Evolutionary conservation across 2,113 vertebrate genomes (phyloP).

Genomic region (Hystrix cristata): DNA sequence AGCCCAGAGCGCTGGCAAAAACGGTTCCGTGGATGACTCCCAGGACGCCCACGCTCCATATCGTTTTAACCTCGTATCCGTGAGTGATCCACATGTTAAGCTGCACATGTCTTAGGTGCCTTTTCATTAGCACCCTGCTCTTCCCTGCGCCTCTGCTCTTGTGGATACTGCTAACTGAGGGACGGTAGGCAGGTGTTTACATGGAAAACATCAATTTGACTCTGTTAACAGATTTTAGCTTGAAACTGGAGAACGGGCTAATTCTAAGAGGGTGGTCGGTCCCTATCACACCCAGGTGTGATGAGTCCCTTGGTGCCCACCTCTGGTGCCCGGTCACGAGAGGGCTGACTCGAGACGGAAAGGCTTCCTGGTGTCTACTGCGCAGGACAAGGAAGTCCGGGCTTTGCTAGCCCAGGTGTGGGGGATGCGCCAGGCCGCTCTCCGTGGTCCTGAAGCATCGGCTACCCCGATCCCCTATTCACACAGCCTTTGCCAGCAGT

Average conservation of each 20-base stretch:
- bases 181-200: not conserved
- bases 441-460: not conserved
- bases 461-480: not conserved
- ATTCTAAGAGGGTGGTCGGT: not conserved
- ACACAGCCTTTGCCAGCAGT: not conserved
- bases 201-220: not conserved
- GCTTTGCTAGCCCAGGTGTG: too few species aligned
- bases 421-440: not conserved
- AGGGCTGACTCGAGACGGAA: not conserved
- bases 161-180: not conserved
- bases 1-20: slow-evolving; percentile 45
- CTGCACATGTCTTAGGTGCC: not conserved
- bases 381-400: not conserved
- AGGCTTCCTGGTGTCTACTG: not conserved
- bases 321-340: not conserved
- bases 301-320: too few species aligned
- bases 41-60: fast-evolving
- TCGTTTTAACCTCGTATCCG: fast-evolving
- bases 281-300: not conserved
- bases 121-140: not conserved
- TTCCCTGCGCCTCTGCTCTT: not conserved
- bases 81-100: not conserved
- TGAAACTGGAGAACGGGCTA: not conserved
- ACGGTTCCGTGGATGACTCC: not conserved
- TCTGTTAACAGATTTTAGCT: not conserved